Conservation (phyloP, 2,888 invertebrate species). For the Eupsilia transversa region DNA sequence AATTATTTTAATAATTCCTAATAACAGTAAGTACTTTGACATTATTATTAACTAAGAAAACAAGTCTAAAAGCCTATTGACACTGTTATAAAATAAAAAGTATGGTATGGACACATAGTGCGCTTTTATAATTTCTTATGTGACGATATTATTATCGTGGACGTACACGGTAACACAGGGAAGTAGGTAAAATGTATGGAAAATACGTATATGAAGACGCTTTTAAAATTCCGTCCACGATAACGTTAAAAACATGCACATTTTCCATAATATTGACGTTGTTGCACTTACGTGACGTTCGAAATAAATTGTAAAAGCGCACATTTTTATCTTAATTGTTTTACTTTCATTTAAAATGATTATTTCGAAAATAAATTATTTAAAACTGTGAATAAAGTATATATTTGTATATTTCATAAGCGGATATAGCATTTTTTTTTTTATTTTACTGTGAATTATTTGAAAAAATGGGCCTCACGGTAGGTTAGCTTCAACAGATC, state of each 20-base stretch:
- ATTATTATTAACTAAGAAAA: slow-evolving; percentile 29
- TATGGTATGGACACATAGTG: neutral
- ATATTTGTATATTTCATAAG: neutral
- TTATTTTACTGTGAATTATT: neutral
- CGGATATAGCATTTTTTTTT: slow-evolving; percentile 3
- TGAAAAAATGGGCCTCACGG: neutral
- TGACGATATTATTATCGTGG: neutral
- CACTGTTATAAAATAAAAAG: neutral
- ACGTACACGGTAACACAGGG: neutral
- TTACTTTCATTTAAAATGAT: neutral
- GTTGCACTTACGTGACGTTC: neutral
- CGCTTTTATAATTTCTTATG: neutral
- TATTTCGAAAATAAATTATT: neutral
- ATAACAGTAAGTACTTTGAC: slow-evolving; percentile 36
- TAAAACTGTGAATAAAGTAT: neutral
- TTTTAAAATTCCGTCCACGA: neutral
- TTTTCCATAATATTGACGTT: too few species aligned
- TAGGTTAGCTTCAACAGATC: slow-evolving; percentile 2
- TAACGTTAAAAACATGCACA: neutral
- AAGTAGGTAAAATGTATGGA: neutral
- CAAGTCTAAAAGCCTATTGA: slow-evolving; percentile 13
- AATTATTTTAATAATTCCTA: slow-evolving; percentile 47
- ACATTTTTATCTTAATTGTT: neutral
- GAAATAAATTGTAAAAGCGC: neutral
- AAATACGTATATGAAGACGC: neutral